A percentile compares a stretch with the other conserved stretches of the same genome.
Evolutionary conservation across 2,113 vertebrate species (phyloP).

Genomic region (Chauna torquata): DNA sequence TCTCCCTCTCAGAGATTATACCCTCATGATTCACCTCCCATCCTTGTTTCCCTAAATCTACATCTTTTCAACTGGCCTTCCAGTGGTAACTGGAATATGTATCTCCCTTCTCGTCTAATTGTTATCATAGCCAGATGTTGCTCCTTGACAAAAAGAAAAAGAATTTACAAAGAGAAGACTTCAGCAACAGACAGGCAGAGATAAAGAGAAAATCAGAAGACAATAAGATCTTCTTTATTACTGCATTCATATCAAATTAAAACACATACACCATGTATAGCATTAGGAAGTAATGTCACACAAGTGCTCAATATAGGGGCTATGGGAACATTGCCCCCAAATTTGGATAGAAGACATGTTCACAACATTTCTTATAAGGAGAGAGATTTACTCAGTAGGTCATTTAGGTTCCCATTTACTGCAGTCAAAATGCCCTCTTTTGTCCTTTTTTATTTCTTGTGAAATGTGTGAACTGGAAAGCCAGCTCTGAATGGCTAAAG

Average conservation of each 20-base stretch:
- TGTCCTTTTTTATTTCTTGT: background rate
- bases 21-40: background rate
- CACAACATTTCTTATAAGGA: background rate
- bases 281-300: background rate
- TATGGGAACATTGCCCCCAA: rapidly evolving
- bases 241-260: background rate
- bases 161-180: background rate
- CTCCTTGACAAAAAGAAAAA: background rate
- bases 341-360: background rate
- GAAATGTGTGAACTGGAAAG: background rate
- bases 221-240: background rate
- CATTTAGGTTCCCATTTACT: background rate
- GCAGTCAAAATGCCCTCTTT: background rate
- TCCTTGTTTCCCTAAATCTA: background rate
- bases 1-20: background rate
- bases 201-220: background rate
- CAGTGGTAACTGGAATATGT: background rate
- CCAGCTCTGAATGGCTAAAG: background rate
- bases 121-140: background rate
- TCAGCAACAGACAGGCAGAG: background rate
- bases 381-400: background rate
- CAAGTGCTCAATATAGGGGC: background rate
- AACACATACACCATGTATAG: background rate
- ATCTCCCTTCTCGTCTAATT: background rate
- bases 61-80: background rate